A percentile compares a stretch with the other conserved stretches of the same genome.
Conservation (phyloP, 2,113 vertebrate genomes). For the Tupaia chinensis region DNA sequence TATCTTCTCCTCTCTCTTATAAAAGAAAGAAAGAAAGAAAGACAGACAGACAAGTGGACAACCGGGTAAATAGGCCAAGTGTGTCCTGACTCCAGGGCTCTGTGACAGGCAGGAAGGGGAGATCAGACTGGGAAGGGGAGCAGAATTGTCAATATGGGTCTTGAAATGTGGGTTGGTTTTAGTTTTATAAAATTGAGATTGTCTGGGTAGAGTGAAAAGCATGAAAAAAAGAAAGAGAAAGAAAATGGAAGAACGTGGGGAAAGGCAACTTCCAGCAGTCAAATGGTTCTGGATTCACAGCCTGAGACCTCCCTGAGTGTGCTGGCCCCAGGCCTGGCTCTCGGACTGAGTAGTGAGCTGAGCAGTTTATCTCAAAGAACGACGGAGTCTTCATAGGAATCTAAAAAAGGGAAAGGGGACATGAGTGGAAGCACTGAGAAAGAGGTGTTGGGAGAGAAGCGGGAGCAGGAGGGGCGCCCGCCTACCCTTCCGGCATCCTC, state of each 20-base stretch:
- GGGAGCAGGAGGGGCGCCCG: not conserved
- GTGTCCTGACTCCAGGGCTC: not conserved
- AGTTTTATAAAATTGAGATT: not conserved
- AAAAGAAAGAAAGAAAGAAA: too few species aligned
- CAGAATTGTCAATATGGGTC: too few species aligned
- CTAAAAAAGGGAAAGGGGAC: not conserved
- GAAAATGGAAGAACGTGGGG: not conserved
- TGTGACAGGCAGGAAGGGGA: not conserved
- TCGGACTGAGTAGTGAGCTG: not conserved
- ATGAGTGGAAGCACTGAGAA: fast-evolving
- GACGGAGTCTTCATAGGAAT: not conserved
- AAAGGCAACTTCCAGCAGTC: not conserved
- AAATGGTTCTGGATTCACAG: too few species aligned
- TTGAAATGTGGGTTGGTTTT: not conserved
- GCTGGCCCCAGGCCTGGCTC: not conserved
- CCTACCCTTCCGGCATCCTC: not conserved
- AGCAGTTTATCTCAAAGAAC: not conserved
- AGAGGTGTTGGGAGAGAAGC: not conserved
- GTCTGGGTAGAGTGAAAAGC: not conserved
- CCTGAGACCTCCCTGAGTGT: too few species aligned
- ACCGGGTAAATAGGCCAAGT: fast-evolving
- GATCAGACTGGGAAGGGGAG: not conserved
- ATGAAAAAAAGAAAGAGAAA: not conserved
- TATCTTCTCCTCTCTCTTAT: too few species aligned
- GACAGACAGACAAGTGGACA: too few species aligned